A percentile compares a stretch with the other conserved stretches of the same genome.
These are phyloP conservation scores for Crotalus helleri DNA, from an alignment of 2,113 vertebrate species.

Conservation along the genomic window DNA sequence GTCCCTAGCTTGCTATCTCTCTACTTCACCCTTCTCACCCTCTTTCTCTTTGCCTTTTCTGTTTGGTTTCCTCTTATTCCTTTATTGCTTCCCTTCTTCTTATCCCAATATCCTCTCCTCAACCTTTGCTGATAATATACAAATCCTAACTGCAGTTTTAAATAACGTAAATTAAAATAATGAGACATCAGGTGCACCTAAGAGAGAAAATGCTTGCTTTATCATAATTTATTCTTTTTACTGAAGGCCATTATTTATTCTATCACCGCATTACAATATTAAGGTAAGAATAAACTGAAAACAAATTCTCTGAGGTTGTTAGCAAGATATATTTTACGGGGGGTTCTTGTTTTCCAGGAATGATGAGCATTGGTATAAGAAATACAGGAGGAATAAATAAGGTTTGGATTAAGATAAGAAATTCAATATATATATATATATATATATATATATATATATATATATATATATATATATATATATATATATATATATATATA, in stretches of 20 bases:
- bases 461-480: too few relatives aligned
- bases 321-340: neutral
- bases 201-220: neutral
- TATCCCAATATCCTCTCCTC: neutral
- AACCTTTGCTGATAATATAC: neutral
- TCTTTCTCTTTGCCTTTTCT: neutral
- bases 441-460: too few relatives aligned
- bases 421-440: too few relatives aligned
- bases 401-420: too few relatives aligned
- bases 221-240: neutral
- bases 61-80: neutral
- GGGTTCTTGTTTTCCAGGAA: neutral
- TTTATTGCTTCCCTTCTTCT: neutral
- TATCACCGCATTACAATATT: neutral
- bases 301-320: neutral
- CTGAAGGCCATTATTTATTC: neutral
- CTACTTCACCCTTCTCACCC: too few relatives aligned
- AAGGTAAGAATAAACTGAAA: neutral
- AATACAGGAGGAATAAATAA: neutral
- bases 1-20: neutral
- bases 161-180: constrained; percentile 31
- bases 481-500: too few relatives aligned
- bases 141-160: constrained; percentile 11
- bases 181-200: neutral
- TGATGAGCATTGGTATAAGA: neutral